A percentile compares a stretch with the other conserved stretches of the same genome.
Conservation (phyloP, 2,113 vertebrate species). For the Psittacara wagleri region DNA sequence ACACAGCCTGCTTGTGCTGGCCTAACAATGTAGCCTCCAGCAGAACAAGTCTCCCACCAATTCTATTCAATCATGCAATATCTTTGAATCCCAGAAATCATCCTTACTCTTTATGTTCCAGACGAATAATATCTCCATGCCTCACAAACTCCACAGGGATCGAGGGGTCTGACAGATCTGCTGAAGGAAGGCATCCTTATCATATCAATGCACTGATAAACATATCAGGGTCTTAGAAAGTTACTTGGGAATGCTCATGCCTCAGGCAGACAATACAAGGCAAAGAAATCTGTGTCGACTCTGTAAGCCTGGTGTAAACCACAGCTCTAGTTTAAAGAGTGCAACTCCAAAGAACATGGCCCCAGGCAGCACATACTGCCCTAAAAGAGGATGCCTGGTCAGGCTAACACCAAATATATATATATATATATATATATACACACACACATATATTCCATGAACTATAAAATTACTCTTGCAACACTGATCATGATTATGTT, state of each 20-base stretch:
- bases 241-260: background rate
- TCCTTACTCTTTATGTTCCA: slow-evolving; percentile 89
- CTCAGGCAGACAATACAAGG: background rate
- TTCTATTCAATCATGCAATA: background rate
- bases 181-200: slow-evolving; percentile 18
- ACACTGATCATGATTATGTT: background rate
- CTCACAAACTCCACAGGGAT: slow-evolving; percentile 85
- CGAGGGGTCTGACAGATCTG: slow-evolving; percentile 74
- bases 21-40: background rate
- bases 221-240: background rate
- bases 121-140: slow-evolving; percentile 83
- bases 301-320: background rate
- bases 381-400: background rate
- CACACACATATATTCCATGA: background rate
- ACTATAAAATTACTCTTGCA: background rate
- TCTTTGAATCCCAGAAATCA: background rate
- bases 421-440: background rate
- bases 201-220: background rate
- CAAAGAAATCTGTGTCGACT: background rate
- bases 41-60: background rate
- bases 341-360: background rate
- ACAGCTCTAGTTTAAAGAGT: background rate
- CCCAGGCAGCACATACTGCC: background rate
- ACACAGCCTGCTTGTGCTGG: background rate
- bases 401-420: background rate